Evolutionary conservation across 2,888 invertebrate genomes (phyloP), one percentile per base, ranked within the genome.

Genomic region (Watsonalla binaria): DNA sequence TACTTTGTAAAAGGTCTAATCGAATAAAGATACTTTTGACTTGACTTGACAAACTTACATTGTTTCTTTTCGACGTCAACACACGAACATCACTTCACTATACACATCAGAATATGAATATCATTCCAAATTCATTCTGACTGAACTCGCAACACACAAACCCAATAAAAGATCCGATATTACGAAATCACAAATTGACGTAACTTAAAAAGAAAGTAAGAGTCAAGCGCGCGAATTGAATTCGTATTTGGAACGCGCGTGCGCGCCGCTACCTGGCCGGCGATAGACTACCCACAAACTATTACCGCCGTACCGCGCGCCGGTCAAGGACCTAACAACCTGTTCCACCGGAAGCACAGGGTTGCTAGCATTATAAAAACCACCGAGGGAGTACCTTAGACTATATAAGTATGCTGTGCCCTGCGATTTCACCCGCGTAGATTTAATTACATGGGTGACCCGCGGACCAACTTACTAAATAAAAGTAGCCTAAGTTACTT

Each of bases 311-410:
- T n/a, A n/a, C 72, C 68, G 69, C 74, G 66, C 64, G 66, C 74
- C 83, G 83, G 83, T 85, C 84, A 85, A 79, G 79, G 82, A 83
- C 84, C 84, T 70, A 58, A 58, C 78, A 83, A 84, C 86, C 84
- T 83, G 86, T 78, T 74, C 66, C 72, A 76, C 84, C 84, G 86
- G 88, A 86, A 69, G 66, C 69, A 68, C 76, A 84, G 86, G 84
- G 85, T 79, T 79, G 74, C 75, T 77, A 74, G 66, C 51, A 54
- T 51, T 52, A 39, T 45, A 46, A 54, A 53, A 60, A 58, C 58
- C 60, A 58, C 42, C 11, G 42, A 42, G 42, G 42, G 42, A 11
- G 42, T 6, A 42, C 42, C 5, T 24, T 24, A 24, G 24, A 24
- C 24, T 24, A 24, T 24, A 24, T 24, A 24, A n/a, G n/a, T n/a